These are phyloP conservation scores for Pelobates cultripes DNA, from an alignment of 2,797 vertebrate species.

Conservation along the genomic window DNA sequence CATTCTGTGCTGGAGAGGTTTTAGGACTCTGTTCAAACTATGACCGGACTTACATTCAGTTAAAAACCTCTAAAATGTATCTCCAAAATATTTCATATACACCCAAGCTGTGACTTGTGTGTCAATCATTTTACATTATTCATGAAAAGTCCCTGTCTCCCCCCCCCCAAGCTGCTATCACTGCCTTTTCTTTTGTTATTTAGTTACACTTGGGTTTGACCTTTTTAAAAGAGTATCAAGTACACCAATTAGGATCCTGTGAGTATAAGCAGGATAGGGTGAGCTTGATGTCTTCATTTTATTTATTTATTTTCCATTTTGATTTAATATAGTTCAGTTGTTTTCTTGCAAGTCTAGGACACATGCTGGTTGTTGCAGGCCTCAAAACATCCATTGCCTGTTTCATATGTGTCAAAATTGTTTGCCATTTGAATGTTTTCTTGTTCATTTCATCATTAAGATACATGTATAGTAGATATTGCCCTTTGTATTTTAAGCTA, in stretches of 20 bases:
- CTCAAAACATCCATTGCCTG: slow-evolving; percentile 63
- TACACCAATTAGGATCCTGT: slow-evolving; percentile 38
- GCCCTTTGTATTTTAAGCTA: slow-evolving; percentile 81
- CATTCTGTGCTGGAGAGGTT: slow-evolving; percentile 33
- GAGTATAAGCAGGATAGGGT: slow-evolving; percentile 27
- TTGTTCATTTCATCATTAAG: slow-evolving; percentile 71
- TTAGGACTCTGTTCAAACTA: slow-evolving; percentile 30
- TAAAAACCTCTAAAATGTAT: background rate
- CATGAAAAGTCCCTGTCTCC: background rate
- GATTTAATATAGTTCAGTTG: slow-evolving; percentile 12
- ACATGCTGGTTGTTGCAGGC: slow-evolving; percentile 42
- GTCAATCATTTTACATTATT: slow-evolving; percentile 39
- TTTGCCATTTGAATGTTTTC: slow-evolving; percentile 94
- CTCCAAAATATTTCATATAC: slow-evolving; percentile 10
- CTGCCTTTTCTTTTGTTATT: slow-evolving; percentile 34
- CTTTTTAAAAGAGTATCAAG: slow-evolving; percentile 20
- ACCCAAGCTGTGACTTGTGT: slow-evolving; percentile 38
- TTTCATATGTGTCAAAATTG: slow-evolving; percentile 81
- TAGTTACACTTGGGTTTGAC: slow-evolving; percentile 15
- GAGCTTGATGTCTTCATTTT: slow-evolving; percentile 15
- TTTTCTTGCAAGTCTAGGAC: slow-evolving; percentile 21
- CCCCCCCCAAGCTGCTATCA: slow-evolving; percentile 24
- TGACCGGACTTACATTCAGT: slow-evolving; percentile 35
- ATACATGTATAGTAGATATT: slow-evolving; percentile 63
- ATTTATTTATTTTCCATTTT: slow-evolving; percentile 11